Evolutionary conservation across 2,113 vertebrate genomes (phyloP), one percentile per base, ranked within the genome.

Genomic region (Varanus salvator): DNA sequence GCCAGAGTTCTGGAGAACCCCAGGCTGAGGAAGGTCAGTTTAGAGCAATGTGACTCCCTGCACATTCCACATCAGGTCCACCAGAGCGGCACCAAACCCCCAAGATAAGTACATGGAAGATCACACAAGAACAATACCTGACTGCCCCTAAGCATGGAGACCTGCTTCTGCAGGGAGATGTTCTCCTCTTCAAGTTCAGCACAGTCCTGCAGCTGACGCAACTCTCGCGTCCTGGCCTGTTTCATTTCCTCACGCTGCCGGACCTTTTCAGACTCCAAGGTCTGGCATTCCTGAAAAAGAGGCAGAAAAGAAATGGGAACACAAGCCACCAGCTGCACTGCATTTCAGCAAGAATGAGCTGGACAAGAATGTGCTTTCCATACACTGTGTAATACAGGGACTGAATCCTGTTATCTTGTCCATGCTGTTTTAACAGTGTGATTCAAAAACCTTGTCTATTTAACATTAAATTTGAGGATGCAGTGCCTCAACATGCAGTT

Each of bases 141-240:
- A 92, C 97, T 98, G 94, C 98, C 97, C 92, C 96, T 97, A 17
- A 98, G 96, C 66, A 96, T 92, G 29, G 98, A 98, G 80, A 98
- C 97, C 90, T 98, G 98, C 91, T 98, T 98, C 94, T 98, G 97
- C 83, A 98, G 93, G 34, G 97, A 98, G 88, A 96, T 98, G 94
- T 98, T 98, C 95, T 98, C 98, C 84, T 98, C 98, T 91, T 98
- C 98, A 64, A 98, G 95, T 80, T 98, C 98, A 0, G 94, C 48
- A 86, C 96, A 98, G 95, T 98, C 98, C 95, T 98, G 98, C 78
- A 98, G 92, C 91, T 98, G 98, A 23, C 96, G 95, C 77, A 96
- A 88, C 92, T 98, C 98, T 9, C 97, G 97, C 14, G 97, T 92
- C 95, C 98, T 98, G 84, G 94, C 97, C 93, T 98, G 98, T 94